A percentile compares a stretch with the other conserved stretches of the same genome.
These are phyloP conservation scores for Fistularia commersonii DNA, from an alignment of 2,797 vertebrate species.

Conservation along the genomic window DNA sequence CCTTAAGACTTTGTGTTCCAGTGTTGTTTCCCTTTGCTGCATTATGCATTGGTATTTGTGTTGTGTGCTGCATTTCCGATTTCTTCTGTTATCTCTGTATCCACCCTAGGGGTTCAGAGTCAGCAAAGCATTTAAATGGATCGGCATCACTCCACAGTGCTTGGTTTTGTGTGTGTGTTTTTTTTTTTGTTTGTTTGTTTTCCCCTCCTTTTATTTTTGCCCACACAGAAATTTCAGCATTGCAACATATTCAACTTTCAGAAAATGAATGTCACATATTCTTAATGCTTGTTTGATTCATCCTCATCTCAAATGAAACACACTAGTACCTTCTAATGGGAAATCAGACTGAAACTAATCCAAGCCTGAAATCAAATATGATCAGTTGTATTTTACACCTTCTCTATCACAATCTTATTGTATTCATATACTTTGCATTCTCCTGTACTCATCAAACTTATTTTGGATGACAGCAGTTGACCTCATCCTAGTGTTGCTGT, in stretches of 20 bases:
- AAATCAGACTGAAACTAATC: too few species aligned
- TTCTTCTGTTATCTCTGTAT: constrained; percentile 20
- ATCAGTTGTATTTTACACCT: too few species aligned
- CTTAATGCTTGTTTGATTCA: too few species aligned
- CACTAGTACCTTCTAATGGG: too few species aligned
- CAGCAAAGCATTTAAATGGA: constrained; percentile 18
- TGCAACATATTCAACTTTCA: background rate
- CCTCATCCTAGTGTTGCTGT: constrained; percentile 1
- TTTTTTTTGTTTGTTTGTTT: constrained; percentile 20
- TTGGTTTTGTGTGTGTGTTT: background rate
- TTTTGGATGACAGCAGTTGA: constrained; percentile 2
- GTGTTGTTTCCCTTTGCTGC: background rate
- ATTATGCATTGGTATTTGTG: constrained; percentile 1
- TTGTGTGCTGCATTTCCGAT: constrained; percentile 7
- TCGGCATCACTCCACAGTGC: too few species aligned
- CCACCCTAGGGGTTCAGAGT: constrained; percentile 9
- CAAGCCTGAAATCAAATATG: too few species aligned
- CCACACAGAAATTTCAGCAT: constrained; percentile 10
- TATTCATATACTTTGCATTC: too few species aligned
- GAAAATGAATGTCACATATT: background rate
- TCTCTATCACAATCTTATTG: too few species aligned
- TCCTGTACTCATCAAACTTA: background rate
- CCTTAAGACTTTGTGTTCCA: background rate
- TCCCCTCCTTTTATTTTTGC: constrained; percentile 9
- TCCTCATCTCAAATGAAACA: too few species aligned